A percentile compares a stretch with the other conserved stretches of the same genome.
These are phyloP conservation scores for Zosterops borbonicus DNA, from an alignment of 2,113 vertebrate species.

Conservation along the genomic window DNA sequence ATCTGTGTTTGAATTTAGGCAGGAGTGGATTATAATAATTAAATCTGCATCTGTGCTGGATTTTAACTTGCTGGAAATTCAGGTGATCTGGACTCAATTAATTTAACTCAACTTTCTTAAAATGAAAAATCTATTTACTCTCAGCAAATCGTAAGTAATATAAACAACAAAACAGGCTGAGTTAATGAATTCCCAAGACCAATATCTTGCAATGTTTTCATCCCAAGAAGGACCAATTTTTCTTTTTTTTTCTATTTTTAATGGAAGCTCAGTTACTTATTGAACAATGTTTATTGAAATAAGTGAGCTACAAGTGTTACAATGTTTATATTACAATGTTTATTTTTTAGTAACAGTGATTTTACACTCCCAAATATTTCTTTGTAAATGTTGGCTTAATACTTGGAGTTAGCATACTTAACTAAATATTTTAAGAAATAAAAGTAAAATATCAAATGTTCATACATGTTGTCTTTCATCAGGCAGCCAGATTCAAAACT, in stretches of 20 bases:
- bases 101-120: background rate
- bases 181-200: background rate
- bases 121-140: background rate
- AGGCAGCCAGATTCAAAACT: background rate
- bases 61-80: background rate
- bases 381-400: background rate
- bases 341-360: background rate
- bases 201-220: background rate
- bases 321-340: background rate
- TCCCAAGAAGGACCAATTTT: background rate
- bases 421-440: constrained; percentile 24
- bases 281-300: background rate
- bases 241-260: background rate
- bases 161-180: background rate
- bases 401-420: background rate
- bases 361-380: background rate
- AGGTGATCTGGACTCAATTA: background rate
- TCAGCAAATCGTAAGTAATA: background rate
- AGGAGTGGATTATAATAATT: background rate
- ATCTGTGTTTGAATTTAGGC: background rate
- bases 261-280: background rate
- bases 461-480: background rate
- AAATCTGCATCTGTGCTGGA: background rate
- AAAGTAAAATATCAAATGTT: background rate
- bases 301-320: background rate